Conservation (phyloP, 2,113 vertebrate species). For the Arvicanthis niloticus region DNA sequence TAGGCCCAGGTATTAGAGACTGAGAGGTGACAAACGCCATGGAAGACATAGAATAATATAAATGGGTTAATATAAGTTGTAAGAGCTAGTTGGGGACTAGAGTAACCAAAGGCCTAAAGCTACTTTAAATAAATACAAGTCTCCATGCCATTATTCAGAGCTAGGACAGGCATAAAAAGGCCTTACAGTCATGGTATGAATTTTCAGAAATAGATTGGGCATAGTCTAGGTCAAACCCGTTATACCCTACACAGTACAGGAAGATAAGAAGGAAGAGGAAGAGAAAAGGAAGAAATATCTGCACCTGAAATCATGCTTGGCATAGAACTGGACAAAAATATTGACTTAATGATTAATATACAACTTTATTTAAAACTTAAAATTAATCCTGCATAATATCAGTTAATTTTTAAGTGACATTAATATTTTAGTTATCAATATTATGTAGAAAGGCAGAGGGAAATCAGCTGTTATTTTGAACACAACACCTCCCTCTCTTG, state of each 20-base stretch:
- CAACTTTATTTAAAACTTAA: constrained; percentile 50
- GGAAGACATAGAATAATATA: too few species aligned
- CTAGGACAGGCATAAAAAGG: too few species aligned
- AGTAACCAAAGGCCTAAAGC: too few species aligned
- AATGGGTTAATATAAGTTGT: too few species aligned
- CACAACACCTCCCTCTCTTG: neutral
- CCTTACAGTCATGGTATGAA: too few species aligned
- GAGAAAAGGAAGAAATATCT: neutral
- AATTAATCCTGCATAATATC: constrained; percentile 2
- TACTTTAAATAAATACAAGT: too few species aligned
- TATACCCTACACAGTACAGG: neutral
- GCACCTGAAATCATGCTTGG: constrained; percentile 16
- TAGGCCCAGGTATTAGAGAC: too few species aligned
- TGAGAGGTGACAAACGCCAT: too few species aligned
- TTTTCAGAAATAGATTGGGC: constrained; percentile 88
- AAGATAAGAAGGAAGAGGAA: neutral
- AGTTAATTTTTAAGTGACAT: constrained; percentile 51
- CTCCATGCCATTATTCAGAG: too few species aligned
- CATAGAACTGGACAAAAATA: neutral
- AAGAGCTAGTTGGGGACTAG: too few species aligned
- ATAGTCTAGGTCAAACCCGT: constrained; percentile 78
- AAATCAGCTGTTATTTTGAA: constrained; percentile 13
- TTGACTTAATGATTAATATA: constrained; percentile 9
- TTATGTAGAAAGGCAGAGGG: constrained; percentile 33
- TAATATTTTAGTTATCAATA: constrained; percentile 42